Evolutionary conservation across 2,888 invertebrate species (phyloP), one percentile per base, ranked within the genome.

Genomic region (Shargacucullia verbasci): DNA sequence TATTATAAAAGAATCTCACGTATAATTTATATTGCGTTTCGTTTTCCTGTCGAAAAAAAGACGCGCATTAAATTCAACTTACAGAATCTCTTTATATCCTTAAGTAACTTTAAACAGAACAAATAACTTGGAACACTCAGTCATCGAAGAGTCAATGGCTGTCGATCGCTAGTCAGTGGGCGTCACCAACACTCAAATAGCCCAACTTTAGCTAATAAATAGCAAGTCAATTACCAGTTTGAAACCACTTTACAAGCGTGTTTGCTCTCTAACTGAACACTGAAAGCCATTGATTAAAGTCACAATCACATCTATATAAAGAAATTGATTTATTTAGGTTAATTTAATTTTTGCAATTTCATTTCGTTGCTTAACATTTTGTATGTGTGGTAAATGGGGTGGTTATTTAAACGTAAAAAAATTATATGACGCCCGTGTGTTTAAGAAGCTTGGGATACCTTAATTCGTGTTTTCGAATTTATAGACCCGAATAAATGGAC

Each of bases 201-300:
- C 15, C 27, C 25, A 29, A 75, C 40, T 60, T 20, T 59, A 37
- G 29, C 25, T 45, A 71, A 75, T 72, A 52, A 66, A 57, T 52
- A 55, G 61, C 15, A 53, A 37, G 45, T 39, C 56, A 60, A 58
- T 72, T 48, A 53, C 25, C 27, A 54, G 53, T 12, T 34, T 5
- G 31, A 12, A 43, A 40, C 20, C 48, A 53, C 40, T 37, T 53
- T 39, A 43, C 58, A 38, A 65, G 3, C 38, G 39, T 47, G 71
- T 34, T 20, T 38, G 41, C 52, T 20, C 14, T 13, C 25, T 33
- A 9, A 34, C 34, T 70, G 31, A 33, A 40, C 47, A 6, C 20
- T 25, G 12, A 9, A 13, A 25, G 37, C 27, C 10, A 37, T 53
- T 41, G 38, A 38, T 12, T 38, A 37, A 14, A 12, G 25, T 8